A percentile compares a stretch with the other conserved stretches of the same genome.
These are phyloP conservation scores for Drosophila kikkawai DNA, from an alignment of 1,140 invertebrate species.

Conservation along the genomic window DNA sequence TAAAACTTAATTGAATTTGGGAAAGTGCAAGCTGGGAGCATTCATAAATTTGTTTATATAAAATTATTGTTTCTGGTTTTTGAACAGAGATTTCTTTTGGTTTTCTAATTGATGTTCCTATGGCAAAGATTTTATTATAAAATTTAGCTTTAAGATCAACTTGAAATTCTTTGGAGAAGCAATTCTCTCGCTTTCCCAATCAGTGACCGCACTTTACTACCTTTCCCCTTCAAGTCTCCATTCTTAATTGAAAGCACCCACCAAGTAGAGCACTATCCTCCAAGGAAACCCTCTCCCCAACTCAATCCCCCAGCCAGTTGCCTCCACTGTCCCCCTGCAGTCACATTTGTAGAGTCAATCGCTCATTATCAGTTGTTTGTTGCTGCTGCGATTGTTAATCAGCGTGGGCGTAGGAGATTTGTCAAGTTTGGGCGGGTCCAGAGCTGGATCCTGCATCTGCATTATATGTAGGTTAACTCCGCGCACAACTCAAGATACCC, in stretches of 20 bases:
- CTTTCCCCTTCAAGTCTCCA: slow-evolving; percentile 39
- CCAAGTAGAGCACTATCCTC: slow-evolving; percentile 21
- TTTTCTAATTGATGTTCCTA: neutral
- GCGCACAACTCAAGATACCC: slow-evolving; percentile 78
- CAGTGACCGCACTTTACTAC: slow-evolving; percentile 65
- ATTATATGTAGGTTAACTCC: slow-evolving; percentile 82
- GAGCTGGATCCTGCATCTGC: slow-evolving; percentile 54
- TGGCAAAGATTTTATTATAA: neutral
- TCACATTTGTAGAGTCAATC: slow-evolving; percentile 73
- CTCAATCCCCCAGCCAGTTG: neutral
- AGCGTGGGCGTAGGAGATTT: slow-evolving; percentile 79
- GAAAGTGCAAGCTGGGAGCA: slow-evolving; percentile 5
- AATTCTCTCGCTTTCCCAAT: slow-evolving; percentile 46
- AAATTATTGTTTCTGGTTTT: neutral
- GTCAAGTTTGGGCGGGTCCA: slow-evolving; percentile 54
- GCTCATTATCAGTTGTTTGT: slow-evolving; percentile 83
- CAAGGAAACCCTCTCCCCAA: neutral
- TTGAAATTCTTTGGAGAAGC: neutral
- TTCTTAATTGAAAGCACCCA: slow-evolving; percentile 71
- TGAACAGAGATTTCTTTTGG: neutral
- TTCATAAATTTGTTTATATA: neutral
- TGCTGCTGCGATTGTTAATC: slow-evolving; percentile 74
- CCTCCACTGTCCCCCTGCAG: slow-evolving; percentile 1
- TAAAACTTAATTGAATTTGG: slow-evolving; percentile 10
- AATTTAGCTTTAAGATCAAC: neutral